phyloP scores from a whole-genome alignment of 2,888 invertebrate genomes.

The Andrena flavipes region DNA sequence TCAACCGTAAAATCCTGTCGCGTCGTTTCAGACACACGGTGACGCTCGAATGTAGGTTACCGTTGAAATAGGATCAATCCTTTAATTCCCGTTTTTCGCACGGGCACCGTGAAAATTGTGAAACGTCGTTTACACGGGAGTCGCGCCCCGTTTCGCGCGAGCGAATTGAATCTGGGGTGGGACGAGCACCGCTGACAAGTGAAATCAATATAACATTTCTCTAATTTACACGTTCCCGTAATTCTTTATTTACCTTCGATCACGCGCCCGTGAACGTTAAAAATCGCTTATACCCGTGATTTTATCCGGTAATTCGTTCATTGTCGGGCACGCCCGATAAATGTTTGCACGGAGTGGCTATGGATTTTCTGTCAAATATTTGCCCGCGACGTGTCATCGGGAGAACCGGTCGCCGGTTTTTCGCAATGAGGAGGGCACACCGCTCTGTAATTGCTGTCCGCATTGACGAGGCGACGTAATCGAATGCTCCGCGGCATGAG shows the following conservation, averaged over 20 bases:
- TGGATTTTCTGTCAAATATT: conserved; percentile 72
- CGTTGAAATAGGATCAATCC: not conserved
- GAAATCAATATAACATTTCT: conserved; percentile 47
- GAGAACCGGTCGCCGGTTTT: conserved; percentile 48
- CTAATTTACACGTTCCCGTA: conserved; percentile 23
- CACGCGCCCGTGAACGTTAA: conserved; percentile 47
- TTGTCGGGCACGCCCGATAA: conserved; percentile 58
- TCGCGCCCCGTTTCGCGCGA: conserved; percentile 20
- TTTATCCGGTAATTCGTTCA: conserved; percentile 57
- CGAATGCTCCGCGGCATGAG: conserved; percentile 49
- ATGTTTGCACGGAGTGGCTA: conserved; percentile 64
- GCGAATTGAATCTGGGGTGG: conserved; percentile 14
- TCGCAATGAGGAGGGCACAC: conserved; percentile 40
- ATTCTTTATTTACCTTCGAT: conserved; percentile 41
- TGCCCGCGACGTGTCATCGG: conserved; percentile 63
- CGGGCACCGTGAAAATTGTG: not conserved
- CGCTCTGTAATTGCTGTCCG: conserved; percentile 65
- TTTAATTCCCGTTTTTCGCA: not conserved
- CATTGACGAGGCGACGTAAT: conserved; percentile 58
- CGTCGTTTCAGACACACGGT: not conserved
- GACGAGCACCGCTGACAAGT: conserved; percentile 25
- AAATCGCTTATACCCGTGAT: conserved; percentile 56
- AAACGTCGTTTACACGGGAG: conserved; percentile 17
- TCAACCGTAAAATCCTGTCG: not conserved
- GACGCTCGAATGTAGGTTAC: not conserved